Conservation (phyloP, 2,797 vertebrate genomes). For the Threskiornis aethiopicus region DNA sequence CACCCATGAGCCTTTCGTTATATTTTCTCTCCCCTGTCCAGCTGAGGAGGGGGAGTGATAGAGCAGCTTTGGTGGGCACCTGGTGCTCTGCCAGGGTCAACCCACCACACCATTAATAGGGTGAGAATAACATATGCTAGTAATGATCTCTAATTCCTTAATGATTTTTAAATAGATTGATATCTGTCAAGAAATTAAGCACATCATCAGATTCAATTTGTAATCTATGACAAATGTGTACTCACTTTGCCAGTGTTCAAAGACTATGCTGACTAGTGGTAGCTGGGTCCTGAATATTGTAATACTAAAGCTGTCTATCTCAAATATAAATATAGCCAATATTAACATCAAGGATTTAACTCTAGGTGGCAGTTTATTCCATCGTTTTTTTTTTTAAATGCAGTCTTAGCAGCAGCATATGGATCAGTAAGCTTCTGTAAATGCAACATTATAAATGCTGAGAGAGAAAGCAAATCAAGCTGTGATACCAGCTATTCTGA, state of each 20-base stretch:
- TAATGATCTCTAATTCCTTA: not conserved
- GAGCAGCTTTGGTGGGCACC: not conserved
- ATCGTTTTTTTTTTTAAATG: not conserved
- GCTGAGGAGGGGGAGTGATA: not conserved
- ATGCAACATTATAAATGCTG: not conserved
- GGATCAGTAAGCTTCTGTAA: not conserved
- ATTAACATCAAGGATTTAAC: conserved; percentile 41
- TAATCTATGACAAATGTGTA: not conserved
- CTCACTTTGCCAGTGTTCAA: not conserved
- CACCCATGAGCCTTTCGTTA: not conserved
- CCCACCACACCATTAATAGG: not conserved
- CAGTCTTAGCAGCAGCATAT: not conserved
- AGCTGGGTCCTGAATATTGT: not conserved
- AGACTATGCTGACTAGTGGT: not conserved
- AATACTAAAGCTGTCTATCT: not conserved
- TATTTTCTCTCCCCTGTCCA: not conserved
- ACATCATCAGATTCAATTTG: not conserved
- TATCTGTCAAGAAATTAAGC: not conserved
- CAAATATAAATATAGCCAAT: not conserved
- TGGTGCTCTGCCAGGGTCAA: not conserved
- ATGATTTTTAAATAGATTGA: not conserved
- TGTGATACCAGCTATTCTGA: not conserved
- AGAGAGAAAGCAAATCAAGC: not conserved
- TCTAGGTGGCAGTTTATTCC: conserved; percentile 73
- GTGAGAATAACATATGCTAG: not conserved